These are phyloP conservation scores for Hippocampus abdominalis DNA, from an alignment of 2,113 vertebrate genomes.

Conservation along the genomic window DNA sequence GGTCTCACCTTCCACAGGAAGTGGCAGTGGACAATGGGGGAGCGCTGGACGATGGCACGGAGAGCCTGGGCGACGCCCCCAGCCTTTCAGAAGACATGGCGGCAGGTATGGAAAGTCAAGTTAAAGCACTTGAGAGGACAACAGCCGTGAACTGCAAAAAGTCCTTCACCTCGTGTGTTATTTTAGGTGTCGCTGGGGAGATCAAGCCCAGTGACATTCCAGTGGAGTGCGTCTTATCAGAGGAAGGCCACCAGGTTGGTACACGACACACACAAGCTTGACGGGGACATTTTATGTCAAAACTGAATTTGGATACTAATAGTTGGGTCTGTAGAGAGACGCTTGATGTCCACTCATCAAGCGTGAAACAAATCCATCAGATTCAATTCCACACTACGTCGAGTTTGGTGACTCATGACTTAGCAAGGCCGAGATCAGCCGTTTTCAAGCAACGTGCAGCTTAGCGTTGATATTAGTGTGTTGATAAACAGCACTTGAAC, in stretches of 20 bases:
- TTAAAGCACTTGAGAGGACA: not conserved
- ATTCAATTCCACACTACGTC: too few species aligned
- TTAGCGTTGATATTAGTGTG: too few species aligned
- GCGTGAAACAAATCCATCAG: too few species aligned
- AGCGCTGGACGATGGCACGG: slow-evolving; percentile 69
- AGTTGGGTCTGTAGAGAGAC: too few species aligned
- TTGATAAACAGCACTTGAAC: too few species aligned
- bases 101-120: slow-evolving; percentile 61
- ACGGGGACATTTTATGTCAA: not conserved
- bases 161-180: slow-evolving; percentile 1
- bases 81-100: slow-evolving; percentile 70
- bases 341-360: too few species aligned
- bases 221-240: slow-evolving; percentile 63
- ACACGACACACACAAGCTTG: not conserved
- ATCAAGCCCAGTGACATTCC: slow-evolving; percentile 53
- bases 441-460: too few species aligned
- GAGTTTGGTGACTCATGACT: too few species aligned
- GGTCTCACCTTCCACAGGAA: slow-evolving; percentile 51
- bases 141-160: not conserved
- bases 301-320: not conserved
- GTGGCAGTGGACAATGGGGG: slow-evolving; percentile 63
- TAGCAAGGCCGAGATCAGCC: too few species aligned
- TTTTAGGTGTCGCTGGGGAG: slow-evolving; percentile 58
- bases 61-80: slow-evolving; percentile 70
- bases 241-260: slow-evolving; percentile 75